phyloP scores from a whole-genome alignment of 2,113 vertebrate genomes.

The Nothoprocta pentlandii region DNA sequence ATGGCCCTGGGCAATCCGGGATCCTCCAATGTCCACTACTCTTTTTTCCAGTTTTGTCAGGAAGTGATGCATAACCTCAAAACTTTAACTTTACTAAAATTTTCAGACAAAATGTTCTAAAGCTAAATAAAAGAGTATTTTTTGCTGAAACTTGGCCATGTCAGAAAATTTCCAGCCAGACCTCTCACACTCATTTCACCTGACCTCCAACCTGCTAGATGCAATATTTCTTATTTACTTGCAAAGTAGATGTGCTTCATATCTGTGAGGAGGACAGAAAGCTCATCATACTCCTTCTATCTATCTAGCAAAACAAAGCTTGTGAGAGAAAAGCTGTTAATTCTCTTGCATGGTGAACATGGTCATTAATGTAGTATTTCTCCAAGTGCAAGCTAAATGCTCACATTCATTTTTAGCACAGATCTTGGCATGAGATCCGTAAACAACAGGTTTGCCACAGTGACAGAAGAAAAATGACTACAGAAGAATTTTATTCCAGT shows the following conservation, averaged over 20 bases:
- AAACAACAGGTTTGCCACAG: neutral
- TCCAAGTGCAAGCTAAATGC: neutral
- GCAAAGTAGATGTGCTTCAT: neutral
- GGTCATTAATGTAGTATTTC: neutral
- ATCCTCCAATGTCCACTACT: neutral
- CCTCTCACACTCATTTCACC: neutral
- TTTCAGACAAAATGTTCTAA: neutral
- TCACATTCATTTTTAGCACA: neutral
- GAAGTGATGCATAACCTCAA: neutral
- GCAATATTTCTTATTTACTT: neutral
- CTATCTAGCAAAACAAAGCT: accelerated
- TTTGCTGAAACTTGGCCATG: neutral
- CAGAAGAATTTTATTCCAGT: too few species aligned
- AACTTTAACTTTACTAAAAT: neutral
- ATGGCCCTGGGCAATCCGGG: accelerated
- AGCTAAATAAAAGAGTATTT: neutral
- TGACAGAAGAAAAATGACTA: neutral
- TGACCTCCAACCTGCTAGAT: neutral
- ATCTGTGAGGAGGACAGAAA: neutral
- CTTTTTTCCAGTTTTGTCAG: neutral
- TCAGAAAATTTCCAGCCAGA: neutral
- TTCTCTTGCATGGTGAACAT: neutral
- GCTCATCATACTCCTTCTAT: neutral
- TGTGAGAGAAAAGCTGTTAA: neutral
- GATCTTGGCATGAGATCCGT: neutral